Base-by-base conservation (phyloP, 2,888 invertebrate genomes). In the Proisotoma minuta region DNA sequence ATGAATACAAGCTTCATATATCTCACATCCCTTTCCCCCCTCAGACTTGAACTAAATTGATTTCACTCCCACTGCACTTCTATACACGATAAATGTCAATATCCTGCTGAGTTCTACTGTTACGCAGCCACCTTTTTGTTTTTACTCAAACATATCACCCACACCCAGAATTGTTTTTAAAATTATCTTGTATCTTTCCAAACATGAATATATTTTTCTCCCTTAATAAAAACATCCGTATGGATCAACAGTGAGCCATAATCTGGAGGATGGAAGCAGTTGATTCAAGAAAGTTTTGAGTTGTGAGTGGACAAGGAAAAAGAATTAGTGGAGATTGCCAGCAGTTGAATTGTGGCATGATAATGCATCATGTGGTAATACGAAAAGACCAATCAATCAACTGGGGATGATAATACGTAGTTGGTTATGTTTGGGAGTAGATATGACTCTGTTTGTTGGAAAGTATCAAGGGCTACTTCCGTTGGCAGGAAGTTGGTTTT, bases 401-500 rank as follows among this genome's bases (percentile, higher is more conserved):
- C 43, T 20, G 10, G 20, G 18, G 10, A 43, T 18, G 18, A 5
- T 4, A 43, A 12, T 12, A 18, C 10, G 4, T 18, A 43, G 43
- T 43, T 43, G 43, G 5, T 4, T n/a, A 43, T 43, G 43, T 34
- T 34, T 8, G 34, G 8, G 47, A 26, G 26, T 27, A 56, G 56
- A 56, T 56, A 56, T 40, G 47, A 47, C 56, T 47, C 28, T 10
- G 47, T 23, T n/a, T 43, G 47, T 56, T 29, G 27, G 28, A 47
- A 56, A 26, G 24, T 56, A 56, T 56, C 56, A 56, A 56, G 54
- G 54, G 40, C 26, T 56, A 56, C 56, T 56, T 56, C 56, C 56
- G 40, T 24, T 43, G 43, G 56, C 56, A 56, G 56, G 56, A 56
- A 56, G 56, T 56, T 43, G 56, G 56, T 40, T 56, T 56, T 56